Conservation (phyloP, 2,113 vertebrate genomes). For the Antigone vipio region DNA sequence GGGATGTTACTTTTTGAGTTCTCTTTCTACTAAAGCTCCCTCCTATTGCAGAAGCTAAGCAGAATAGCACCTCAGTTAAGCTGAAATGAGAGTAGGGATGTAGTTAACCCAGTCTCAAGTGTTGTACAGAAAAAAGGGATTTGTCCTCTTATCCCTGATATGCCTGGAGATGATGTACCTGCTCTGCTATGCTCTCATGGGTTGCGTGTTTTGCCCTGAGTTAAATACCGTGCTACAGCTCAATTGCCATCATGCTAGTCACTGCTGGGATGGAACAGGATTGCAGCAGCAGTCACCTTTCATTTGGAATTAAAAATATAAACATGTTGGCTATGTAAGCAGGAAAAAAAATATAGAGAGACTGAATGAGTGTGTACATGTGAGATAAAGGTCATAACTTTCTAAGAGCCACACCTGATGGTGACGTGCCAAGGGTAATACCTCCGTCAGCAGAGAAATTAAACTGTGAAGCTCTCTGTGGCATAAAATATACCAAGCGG, state of each 20-base stretch:
- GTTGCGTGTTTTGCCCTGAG: neutral
- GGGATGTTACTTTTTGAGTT: neutral
- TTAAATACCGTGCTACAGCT: neutral
- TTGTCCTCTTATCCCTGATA: neutral
- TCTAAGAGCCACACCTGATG: neutral
- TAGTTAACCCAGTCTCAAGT: neutral
- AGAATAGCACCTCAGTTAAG: neutral
- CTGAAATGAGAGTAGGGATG: neutral
- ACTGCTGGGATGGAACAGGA: neutral
- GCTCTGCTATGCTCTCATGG: neutral
- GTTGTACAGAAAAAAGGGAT: accelerated
- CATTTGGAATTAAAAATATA: neutral
- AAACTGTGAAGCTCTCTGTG: neutral
- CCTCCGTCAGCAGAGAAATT: neutral
- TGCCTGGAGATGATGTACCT: neutral
- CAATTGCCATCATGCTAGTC: neutral
- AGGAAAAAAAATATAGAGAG: neutral
- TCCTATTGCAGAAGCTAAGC: neutral
- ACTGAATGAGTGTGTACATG: neutral
- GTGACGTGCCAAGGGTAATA: neutral
- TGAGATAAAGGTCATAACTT: neutral
- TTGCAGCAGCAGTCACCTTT: neutral
- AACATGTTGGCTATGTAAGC: neutral
- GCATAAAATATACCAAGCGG: neutral
- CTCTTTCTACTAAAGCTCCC: neutral